A percentile compares a stretch with the other conserved stretches of the same genome.
Evolutionary conservation across 2,113 vertebrate genomes (phyloP).

Genomic region (Recurvirostra avosetta): DNA sequence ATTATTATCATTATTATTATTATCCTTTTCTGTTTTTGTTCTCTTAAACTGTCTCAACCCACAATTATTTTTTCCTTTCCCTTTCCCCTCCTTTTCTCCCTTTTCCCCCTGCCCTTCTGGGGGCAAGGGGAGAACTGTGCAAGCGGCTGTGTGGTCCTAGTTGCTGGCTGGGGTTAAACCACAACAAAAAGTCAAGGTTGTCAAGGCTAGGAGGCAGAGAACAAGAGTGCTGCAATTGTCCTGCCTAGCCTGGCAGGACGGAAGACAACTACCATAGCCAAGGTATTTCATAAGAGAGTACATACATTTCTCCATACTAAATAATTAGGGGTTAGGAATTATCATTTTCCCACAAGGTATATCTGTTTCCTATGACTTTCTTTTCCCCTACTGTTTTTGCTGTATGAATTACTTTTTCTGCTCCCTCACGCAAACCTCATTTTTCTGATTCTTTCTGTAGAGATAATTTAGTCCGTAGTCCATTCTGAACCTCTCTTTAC

Average conservation of each 20-base stretch:
- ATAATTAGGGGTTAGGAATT: background rate
- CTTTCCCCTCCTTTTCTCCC: no score
- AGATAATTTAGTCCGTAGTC: background rate
- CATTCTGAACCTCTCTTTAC: background rate
- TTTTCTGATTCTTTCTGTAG: background rate
- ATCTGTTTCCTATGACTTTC: background rate
- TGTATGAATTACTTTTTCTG: background rate
- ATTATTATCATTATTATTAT: no score
- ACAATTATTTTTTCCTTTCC: no score
- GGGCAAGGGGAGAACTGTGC: no score
- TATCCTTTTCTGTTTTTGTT: no score
- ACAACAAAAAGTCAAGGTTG: background rate
- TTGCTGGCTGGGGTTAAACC: no score
- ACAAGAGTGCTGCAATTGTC: fast-evolving
- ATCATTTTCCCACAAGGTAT: background rate
- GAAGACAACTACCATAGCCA: background rate
- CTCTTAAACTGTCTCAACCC: no score
- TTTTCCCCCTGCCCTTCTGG: no score
- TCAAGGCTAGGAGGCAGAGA: background rate
- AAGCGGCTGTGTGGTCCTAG: no score
- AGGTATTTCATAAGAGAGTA: fast-evolving
- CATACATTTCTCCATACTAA: background rate
- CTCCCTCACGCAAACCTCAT: background rate
- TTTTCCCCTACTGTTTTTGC: background rate
- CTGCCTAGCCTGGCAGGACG: background rate